Evolutionary conservation across 1,140 invertebrate genomes (phyloP).

Genomic region (Diorhabda carinulata): DNA sequence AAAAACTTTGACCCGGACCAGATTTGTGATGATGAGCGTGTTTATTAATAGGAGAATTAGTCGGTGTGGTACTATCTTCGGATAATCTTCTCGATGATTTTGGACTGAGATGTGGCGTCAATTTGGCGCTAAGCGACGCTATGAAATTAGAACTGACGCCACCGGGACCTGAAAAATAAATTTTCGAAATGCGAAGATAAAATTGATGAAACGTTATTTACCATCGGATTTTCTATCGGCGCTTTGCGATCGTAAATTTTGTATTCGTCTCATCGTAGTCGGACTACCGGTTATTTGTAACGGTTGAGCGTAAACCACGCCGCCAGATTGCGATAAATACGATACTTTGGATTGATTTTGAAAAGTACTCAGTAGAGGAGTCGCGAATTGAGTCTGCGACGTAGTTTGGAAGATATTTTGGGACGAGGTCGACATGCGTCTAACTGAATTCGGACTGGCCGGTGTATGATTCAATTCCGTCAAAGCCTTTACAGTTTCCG

Average conservation of each 20-base stretch:
- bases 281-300: slow-evolving; percentile 52
- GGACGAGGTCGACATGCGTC: slow-evolving; percentile 52
- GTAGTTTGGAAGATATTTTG: slow-evolving; percentile 37
- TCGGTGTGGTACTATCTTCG: slow-evolving; percentile 45
- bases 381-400: slow-evolving; percentile 9
- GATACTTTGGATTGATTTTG: slow-evolving; percentile 50
- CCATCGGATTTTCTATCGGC: slow-evolving; percentile 54
- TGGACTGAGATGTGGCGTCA: slow-evolving; percentile 58
- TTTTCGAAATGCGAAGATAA: neutral
- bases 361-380: slow-evolving; percentile 50
- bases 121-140: slow-evolving; percentile 67
- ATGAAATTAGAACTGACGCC: slow-evolving; percentile 62
- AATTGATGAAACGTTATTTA: slow-evolving; percentile 31
- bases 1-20: slow-evolving; percentile 56
- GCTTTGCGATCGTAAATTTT: slow-evolving; percentile 52
- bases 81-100: slow-evolving; percentile 48
- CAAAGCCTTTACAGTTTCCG: slow-evolving; percentile 79
- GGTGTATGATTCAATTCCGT: slow-evolving; percentile 82
- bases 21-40: slow-evolving; percentile 37
- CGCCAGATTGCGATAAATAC: slow-evolving; percentile 44
- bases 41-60: slow-evolving; percentile 35
- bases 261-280: slow-evolving; percentile 47
- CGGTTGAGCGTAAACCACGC: slow-evolving; percentile 53
- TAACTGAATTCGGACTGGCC: slow-evolving; percentile 73
- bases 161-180: slow-evolving; percentile 44